A percentile compares a stretch with the other conserved stretches of the same genome.
phyloP scores from a whole-genome alignment of 2,888 invertebrate genomes.

The Enchytraeus crypticus region DNA sequence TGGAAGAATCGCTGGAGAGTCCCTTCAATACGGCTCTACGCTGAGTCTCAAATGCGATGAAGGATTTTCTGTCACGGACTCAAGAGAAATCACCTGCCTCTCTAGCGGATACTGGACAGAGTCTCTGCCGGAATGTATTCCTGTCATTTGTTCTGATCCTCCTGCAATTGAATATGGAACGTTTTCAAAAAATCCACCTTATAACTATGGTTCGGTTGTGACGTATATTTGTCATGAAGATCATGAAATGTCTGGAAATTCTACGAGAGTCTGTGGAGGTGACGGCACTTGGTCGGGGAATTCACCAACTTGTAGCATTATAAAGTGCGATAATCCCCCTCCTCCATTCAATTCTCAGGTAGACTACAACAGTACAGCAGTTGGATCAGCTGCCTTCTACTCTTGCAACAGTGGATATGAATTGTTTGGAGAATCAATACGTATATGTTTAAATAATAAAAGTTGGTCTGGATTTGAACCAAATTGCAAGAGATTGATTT shows the following conservation, averaged over 20 bases:
- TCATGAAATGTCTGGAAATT: constrained; percentile 20
- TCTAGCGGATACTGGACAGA: constrained; percentile 14
- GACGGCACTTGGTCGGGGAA: constrained; percentile 41
- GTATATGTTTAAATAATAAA: constrained; percentile 36
- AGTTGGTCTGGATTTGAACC: constrained; percentile 38
- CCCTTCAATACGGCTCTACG: background rate
- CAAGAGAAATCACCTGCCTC: constrained; percentile 7
- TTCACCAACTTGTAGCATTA: constrained; percentile 28
- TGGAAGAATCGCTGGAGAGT: constrained; percentile 13
- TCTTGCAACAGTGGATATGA: constrained; percentile 39
- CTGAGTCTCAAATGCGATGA: constrained; percentile 19
- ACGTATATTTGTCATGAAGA: constrained; percentile 19
- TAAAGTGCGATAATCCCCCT: constrained; percentile 25
- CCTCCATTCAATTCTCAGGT: constrained; percentile 10
- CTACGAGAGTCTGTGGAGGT: constrained; percentile 33
- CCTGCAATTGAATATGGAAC: constrained; percentile 10
- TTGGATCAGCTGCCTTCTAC: constrained; percentile 26
- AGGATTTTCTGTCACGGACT: constrained; percentile 17
- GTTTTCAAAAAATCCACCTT: background rate
- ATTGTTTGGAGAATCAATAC: constrained; percentile 30
- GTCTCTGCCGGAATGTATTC: constrained; percentile 18
- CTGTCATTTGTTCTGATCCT: constrained; percentile 27
- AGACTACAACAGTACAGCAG: background rate
- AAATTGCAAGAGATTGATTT: constrained; percentile 32
- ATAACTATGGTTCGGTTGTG: constrained; percentile 17